A percentile compares a stretch with the other conserved stretches of the same genome.
phyloP scores from a whole-genome alignment of 2,797 vertebrate species.

The Phaenicophaeus curvirostris region DNA sequence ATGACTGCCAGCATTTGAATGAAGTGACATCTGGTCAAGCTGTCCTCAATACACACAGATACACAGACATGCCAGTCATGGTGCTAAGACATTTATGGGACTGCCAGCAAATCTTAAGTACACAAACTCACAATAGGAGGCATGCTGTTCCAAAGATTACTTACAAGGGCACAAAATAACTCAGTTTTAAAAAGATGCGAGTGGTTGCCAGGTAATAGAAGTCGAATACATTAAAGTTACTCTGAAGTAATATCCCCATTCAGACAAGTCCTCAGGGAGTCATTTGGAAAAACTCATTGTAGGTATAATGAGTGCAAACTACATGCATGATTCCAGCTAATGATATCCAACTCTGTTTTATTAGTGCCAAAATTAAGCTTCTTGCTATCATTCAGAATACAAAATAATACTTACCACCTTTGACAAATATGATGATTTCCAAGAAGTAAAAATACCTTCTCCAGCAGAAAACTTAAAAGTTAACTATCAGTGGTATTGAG shows the following conservation, averaged over 20 bases:
- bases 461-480: neutral
- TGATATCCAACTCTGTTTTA: neutral
- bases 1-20: neutral
- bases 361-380: neutral
- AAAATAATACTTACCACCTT: neutral
- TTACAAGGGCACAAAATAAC: neutral
- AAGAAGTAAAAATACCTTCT: neutral
- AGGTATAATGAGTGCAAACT: neutral
- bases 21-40: slow-evolving; percentile 25
- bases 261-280: neutral
- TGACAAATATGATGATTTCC: neutral
- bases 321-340: neutral
- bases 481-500: neutral
- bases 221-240: neutral
- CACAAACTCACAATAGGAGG: neutral
- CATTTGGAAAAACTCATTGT: neutral
- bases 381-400: neutral
- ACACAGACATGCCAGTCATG: neutral
- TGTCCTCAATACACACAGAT: neutral
- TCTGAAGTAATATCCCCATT: neutral
- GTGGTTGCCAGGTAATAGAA: neutral
- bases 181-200: neutral
- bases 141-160: neutral
- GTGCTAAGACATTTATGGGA: neutral
- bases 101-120: neutral